Percentiles rank a stretch among this genome's conserved stretches.
phyloP scores from a whole-genome alignment of 2,888 invertebrate species.

The Drosophila recens region DNA sequence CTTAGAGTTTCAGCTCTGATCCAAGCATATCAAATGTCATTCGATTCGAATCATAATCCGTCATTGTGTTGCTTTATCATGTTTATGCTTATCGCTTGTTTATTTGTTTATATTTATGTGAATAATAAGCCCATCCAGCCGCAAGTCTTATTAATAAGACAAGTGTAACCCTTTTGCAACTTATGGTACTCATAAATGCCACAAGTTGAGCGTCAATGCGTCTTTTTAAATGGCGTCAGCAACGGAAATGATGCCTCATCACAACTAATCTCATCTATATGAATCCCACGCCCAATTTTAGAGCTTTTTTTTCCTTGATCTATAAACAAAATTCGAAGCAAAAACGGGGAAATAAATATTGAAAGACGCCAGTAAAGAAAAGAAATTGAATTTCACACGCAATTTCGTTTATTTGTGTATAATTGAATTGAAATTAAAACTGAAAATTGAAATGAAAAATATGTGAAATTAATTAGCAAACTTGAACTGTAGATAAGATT shows the following conservation, averaged over 20 bases:
- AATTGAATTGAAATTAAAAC: slow-evolving; percentile 31
- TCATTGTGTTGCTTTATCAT: slow-evolving; percentile 18
- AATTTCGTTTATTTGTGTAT: slow-evolving; percentile 65
- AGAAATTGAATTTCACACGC: slow-evolving; percentile 67
- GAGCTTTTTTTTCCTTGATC: slow-evolving; percentile 49
- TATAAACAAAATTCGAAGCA: slow-evolving; percentile 62
- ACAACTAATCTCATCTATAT: slow-evolving; percentile 18
- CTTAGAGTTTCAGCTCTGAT: not conserved
- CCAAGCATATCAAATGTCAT: slow-evolving; percentile 47
- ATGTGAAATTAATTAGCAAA: slow-evolving; percentile 45
- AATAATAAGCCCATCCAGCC: slow-evolving; percentile 37
- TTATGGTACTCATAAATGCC: slow-evolving; percentile 24
- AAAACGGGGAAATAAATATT: slow-evolving; percentile 29
- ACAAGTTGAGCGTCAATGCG: slow-evolving; percentile 25
- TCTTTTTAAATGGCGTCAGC: slow-evolving; percentile 64
- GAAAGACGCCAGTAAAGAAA: slow-evolving; percentile 21
- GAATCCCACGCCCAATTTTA: slow-evolving; percentile 60
- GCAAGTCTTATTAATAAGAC: slow-evolving; percentile 35
- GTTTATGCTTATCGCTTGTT: slow-evolving; percentile 37
- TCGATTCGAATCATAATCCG: slow-evolving; percentile 24
- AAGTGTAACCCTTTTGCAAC: slow-evolving; percentile 45
- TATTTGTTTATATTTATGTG: slow-evolving; percentile 47
- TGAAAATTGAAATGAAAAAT: slow-evolving; percentile 38
- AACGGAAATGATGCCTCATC: slow-evolving; percentile 70
- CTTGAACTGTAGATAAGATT: slow-evolving; percentile 61